A percentile compares a stretch with the other conserved stretches of the same genome.
Conservation (phyloP, 2,113 vertebrate genomes). For the Tachysurus fulvidraco region DNA sequence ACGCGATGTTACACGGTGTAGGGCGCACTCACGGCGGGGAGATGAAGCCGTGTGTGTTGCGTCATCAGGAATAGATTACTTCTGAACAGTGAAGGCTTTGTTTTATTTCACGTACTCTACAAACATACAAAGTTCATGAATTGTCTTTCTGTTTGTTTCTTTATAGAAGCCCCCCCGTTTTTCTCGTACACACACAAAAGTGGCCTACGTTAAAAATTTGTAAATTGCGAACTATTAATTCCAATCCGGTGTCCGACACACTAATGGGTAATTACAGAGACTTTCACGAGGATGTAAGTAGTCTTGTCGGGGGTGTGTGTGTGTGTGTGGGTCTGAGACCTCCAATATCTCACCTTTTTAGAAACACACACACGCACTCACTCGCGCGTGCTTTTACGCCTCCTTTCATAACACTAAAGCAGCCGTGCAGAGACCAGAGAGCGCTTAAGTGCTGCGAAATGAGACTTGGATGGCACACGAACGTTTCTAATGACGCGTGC, state of each 20-base stretch:
- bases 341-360: neutral
- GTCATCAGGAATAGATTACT: neutral
- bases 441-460: constrained; percentile 17
- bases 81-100: neutral
- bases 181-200: neutral
- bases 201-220: too few species aligned
- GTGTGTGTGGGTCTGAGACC: neutral
- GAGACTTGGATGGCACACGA: constrained; percentile 8
- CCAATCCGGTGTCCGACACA: neutral
- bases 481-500: constrained; percentile 20
- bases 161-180: too few species aligned
- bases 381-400: neutral
- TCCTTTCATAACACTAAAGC: constrained; percentile 14
- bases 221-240: too few species aligned
- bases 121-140: neutral
- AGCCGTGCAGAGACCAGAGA: constrained; percentile 10
- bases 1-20: neutral
- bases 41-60: neutral
- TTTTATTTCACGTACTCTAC: neutral
- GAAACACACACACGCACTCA: neutral
- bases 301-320: neutral
- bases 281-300: neutral
- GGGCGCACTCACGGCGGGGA: neutral
- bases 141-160: neutral
- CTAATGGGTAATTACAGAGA: neutral